Evolutionary conservation across 2,888 invertebrate genomes (phyloP).

Genomic region (Lycophotia porphyrea): DNA sequence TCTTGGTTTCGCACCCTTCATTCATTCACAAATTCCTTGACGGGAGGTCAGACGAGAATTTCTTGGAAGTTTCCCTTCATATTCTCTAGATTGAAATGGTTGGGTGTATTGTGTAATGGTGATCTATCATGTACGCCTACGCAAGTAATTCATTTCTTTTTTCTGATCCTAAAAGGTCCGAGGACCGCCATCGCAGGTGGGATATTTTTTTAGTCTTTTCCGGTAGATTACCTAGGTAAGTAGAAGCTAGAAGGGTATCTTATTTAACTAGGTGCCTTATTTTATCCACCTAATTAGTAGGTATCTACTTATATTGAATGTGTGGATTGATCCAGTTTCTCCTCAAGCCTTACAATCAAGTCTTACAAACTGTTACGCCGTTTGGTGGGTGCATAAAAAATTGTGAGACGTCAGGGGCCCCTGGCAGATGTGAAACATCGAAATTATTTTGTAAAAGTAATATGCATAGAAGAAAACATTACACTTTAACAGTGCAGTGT

Average conservation of each 20-base stretch:
- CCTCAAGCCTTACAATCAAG: not conserved
- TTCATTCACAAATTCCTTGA: conserved; percentile 79
- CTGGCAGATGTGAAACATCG: too few species aligned
- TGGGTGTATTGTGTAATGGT: conserved; percentile 51
- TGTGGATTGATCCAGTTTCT: not conserved
- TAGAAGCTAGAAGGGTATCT: too few species aligned
- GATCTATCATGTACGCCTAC: conserved; percentile 52
- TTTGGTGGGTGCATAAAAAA: too few species aligned
- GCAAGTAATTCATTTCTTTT: conserved; percentile 41
- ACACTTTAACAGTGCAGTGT: too few species aligned
- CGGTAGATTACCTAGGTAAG: not conserved
- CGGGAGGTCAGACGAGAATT: conserved; percentile 74
- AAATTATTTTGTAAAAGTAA: too few species aligned
- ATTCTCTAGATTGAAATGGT: conserved; percentile 51
- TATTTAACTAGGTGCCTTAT: too few species aligned
- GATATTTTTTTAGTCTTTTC: not conserved
- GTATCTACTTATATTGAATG: not conserved
- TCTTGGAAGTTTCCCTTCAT: conserved; percentile 74
- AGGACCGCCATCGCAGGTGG: not conserved
- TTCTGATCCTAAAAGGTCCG: conserved; percentile 2
- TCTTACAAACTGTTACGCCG: too few species aligned
- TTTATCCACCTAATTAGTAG: too few species aligned
- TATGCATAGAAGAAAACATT: too few species aligned
- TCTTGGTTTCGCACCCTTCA: conserved; percentile 72
- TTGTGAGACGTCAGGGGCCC: too few species aligned